Evolutionary conservation across 2,888 invertebrate genomes (phyloP).

Genomic region (Polydrusus tereticollis): DNA sequence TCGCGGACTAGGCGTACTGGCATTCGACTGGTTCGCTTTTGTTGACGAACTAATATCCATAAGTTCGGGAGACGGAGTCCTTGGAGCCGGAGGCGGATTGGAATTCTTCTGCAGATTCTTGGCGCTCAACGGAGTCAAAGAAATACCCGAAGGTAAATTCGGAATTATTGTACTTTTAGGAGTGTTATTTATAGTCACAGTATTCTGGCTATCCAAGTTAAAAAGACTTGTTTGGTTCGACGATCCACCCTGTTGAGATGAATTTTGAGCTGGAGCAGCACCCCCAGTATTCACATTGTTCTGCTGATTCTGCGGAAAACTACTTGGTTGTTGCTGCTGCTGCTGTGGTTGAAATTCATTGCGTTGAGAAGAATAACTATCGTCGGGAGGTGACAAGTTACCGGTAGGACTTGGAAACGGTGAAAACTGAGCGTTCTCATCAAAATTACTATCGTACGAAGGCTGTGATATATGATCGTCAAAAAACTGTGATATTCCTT

Average conservation of each 20-base stretch:
- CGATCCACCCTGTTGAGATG: conserved; percentile 19
- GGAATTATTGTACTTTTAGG: conserved; percentile 46
- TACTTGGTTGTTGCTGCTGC: conserved; percentile 37
- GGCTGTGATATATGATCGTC: conserved; percentile 53
- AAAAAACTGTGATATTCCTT: conserved; percentile 54
- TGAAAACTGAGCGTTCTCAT: conserved; percentile 37
- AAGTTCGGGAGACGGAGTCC: conserved; percentile 13
- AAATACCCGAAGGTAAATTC: conserved; percentile 54
- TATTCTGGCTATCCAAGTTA: conserved; percentile 53
- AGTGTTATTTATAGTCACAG: conserved; percentile 45
- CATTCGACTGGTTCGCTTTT: conserved; percentile 17
- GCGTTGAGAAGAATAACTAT: conserved; percentile 38
- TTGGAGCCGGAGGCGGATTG: neutral
- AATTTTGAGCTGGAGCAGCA: neutral
- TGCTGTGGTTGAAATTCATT: conserved; percentile 26
- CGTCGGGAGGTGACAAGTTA: conserved; percentile 52
- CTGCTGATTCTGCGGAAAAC: conserved; percentile 43
- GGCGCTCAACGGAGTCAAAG: conserved; percentile 46
- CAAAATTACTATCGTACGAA: conserved; percentile 54
- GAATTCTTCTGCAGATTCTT: conserved; percentile 18
- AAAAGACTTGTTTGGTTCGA: conserved; percentile 50
- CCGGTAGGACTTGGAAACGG: conserved; percentile 50
- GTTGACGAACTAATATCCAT: conserved; percentile 24
- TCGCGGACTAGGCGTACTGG: neutral
- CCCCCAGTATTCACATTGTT: neutral